A percentile compares a stretch with the other conserved stretches of the same genome.
phyloP scores from a whole-genome alignment of 2,113 vertebrate species.

The Cepphus grylle region DNA sequence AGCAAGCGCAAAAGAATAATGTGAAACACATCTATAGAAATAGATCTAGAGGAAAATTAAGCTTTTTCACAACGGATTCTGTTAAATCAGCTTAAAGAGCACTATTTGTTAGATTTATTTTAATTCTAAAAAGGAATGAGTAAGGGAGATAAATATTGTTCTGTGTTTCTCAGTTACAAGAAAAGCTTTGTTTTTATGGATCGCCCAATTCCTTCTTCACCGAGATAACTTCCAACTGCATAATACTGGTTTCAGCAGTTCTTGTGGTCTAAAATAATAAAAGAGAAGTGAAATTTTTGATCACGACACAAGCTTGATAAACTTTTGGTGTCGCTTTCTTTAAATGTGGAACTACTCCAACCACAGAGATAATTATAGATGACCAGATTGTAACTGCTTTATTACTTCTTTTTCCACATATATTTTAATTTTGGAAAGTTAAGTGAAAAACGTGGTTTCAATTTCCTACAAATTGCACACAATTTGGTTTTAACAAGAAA shows the following conservation, averaged over 20 bases:
- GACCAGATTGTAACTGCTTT: constrained; percentile 84
- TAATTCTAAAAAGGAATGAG: background rate
- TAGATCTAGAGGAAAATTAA: background rate
- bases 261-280: constrained; percentile 46
- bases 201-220: background rate
- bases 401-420: constrained; percentile 81
- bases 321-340: constrained; percentile 73
- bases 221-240: constrained; percentile 6
- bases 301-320: constrained; percentile 67
- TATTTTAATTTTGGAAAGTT: constrained; percentile 84
- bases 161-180: background rate
- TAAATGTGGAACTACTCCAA: constrained; percentile 75
- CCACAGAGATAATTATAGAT: constrained; percentile 83
- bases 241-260: constrained; percentile 24
- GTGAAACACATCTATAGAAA: background rate
- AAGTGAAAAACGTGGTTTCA: constrained; percentile 84
- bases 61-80: background rate
- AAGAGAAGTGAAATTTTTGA: constrained; percentile 74
- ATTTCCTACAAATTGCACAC: constrained; percentile 80
- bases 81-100: background rate
- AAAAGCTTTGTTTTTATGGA: background rate
- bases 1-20: constrained; percentile 23
- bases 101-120: background rate
- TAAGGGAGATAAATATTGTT: background rate
- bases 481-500: constrained; percentile 80